phyloP scores from a whole-genome alignment of 35 echinoderm and acorn worm species.

The Amphiura filiformis region DNA sequence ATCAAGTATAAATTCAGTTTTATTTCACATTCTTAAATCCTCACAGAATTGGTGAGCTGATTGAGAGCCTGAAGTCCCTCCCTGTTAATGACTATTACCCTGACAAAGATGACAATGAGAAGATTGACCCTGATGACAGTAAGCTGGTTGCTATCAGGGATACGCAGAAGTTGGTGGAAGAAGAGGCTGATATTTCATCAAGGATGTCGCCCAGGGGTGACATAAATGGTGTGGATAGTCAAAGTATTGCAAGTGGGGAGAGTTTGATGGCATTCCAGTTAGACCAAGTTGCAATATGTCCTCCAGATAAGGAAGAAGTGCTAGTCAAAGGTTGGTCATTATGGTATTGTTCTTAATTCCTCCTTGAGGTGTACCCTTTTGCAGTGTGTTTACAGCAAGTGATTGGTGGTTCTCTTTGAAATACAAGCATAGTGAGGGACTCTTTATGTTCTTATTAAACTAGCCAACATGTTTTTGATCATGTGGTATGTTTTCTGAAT shows the following conservation, averaged over 20 bases:
- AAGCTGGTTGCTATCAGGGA: not conserved
- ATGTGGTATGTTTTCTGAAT: no score
- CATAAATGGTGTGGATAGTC: not conserved
- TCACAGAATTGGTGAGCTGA: slow-evolving; percentile 63
- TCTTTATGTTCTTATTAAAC: no score
- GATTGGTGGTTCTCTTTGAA: no score
- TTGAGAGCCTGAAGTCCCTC: slow-evolving; percentile 43
- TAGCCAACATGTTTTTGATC: no score
- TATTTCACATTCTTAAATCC: no score
- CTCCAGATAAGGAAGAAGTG: slow-evolving; percentile 52
- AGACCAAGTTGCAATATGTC: slow-evolving; percentile 57
- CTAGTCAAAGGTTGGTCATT: slow-evolving; percentile 55
- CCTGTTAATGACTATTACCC: slow-evolving; percentile 3
- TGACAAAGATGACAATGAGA: not conserved
- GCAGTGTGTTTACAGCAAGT: no score
- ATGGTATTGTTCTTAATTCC: no score
- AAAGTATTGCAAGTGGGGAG: slow-evolving; percentile 21
- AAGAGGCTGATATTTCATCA: not conserved
- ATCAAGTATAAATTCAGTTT: no score
- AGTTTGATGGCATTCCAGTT: slow-evolving; percentile 44
- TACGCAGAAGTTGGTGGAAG: not conserved
- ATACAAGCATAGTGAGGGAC: no score
- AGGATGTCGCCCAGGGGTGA: not conserved
- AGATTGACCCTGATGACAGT: slow-evolving; percentile 4
- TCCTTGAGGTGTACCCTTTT: no score